phyloP scores from a whole-genome alignment of 2,888 invertebrate genomes.

The Dendrolimus pini region DNA sequence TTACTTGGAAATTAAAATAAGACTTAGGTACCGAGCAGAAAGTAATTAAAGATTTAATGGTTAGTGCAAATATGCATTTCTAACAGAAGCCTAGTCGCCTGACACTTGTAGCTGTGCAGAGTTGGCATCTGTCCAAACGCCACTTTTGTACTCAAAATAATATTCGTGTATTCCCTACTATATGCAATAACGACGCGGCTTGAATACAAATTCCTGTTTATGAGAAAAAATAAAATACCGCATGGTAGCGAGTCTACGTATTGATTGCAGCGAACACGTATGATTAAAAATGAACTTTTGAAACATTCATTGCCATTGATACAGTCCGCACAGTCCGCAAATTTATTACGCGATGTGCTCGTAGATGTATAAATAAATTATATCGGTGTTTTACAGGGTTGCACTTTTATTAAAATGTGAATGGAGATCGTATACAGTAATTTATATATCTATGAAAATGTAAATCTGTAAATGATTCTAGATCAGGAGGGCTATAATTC shows the following conservation, averaged over 20 bases:
- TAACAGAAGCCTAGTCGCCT: slow-evolving; percentile 35
- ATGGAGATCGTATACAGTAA: too few relatives aligned
- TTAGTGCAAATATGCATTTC: slow-evolving; percentile 50
- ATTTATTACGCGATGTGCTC: too few relatives aligned
- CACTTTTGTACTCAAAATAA: slow-evolving; percentile 13
- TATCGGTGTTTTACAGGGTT: too few relatives aligned
- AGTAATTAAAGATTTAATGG: slow-evolving; percentile 38
- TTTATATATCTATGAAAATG: too few relatives aligned
- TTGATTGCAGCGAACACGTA: neutral
- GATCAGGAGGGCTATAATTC: too few relatives aligned
- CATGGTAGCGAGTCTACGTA: neutral
- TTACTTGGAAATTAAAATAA: too few relatives aligned
- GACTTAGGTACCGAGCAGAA: too few relatives aligned
- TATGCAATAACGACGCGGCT: slow-evolving; percentile 20
- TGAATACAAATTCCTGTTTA: slow-evolving; percentile 23
- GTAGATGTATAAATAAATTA: too few relatives aligned
- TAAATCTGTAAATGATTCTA: too few relatives aligned
- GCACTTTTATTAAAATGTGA: too few relatives aligned
- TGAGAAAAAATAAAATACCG: slow-evolving; percentile 13
- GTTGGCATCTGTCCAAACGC: slow-evolving; percentile 54
- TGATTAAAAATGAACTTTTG: neutral
- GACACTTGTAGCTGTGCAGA: slow-evolving; percentile 63
- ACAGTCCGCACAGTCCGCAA: too few relatives aligned
- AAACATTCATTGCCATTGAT: too few relatives aligned
- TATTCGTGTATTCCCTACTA: slow-evolving; percentile 11